Percentiles rank a stretch among this genome's conserved stretches.
Evolutionary conservation across 1,140 invertebrate species (phyloP).

Genomic region (Drosophila melanica): DNA sequence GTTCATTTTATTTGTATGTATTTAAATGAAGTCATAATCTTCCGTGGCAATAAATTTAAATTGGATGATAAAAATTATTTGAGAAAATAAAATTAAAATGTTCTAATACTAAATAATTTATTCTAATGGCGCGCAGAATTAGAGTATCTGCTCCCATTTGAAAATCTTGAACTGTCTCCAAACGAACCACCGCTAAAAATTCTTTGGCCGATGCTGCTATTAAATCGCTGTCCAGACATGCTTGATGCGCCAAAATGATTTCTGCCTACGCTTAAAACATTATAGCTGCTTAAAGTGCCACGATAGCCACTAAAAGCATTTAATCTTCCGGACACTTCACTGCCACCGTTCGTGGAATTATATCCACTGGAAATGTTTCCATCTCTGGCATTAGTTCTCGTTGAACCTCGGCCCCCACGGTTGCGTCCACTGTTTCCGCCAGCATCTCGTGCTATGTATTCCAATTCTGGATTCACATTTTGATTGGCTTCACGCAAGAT

Average conservation of each 20-base stretch:
- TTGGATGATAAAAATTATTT: constrained; percentile 6
- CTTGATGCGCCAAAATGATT: constrained; percentile 12
- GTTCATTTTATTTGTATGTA: constrained; percentile 43
- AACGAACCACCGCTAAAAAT: constrained; percentile 7
- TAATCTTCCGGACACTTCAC: not conserved
- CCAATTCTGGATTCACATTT: constrained; percentile 85
- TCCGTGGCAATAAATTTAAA: constrained; percentile 32
- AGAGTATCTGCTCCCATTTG: constrained; percentile 13
- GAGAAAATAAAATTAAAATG: constrained; percentile 3
- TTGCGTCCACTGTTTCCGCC: constrained; percentile 50
- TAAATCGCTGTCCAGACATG: not conserved
- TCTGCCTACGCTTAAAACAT: constrained; percentile 11
- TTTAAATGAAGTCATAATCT: constrained; percentile 7
- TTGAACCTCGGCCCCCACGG: constrained; percentile 46
- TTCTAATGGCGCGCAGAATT: constrained; percentile 26
- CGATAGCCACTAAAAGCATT: constrained; percentile 16
- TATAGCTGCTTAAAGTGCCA: constrained; percentile 18
- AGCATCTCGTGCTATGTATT: constrained; percentile 85
- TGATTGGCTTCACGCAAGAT: constrained; percentile 95
- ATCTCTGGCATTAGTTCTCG: constrained; percentile 1
- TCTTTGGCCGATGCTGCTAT: not conserved
- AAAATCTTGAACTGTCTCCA: constrained; percentile 13
- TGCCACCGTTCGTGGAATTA: constrained; percentile 8
- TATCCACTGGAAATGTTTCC: constrained; percentile 14
- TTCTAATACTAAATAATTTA: constrained; percentile 1